Conservation (phyloP, 2,113 vertebrate genomes). For the Nettapus auritus region DNA sequence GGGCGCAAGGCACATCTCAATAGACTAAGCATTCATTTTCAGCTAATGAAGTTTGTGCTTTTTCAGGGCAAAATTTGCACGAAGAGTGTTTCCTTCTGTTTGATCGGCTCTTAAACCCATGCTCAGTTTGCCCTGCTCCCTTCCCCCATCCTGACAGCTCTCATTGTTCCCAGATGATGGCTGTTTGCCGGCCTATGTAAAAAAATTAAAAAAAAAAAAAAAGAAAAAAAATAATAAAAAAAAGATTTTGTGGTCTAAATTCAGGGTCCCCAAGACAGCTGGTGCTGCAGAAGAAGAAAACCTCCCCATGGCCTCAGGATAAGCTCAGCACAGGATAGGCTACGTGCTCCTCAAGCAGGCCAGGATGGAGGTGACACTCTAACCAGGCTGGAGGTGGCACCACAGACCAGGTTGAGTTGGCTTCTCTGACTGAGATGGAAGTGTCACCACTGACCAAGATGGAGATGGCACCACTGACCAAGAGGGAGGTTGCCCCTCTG, state of each 20-base stretch:
- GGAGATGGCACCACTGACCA: not conserved
- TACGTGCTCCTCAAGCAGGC: not conserved
- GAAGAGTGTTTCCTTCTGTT: not conserved
- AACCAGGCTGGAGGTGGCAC: not conserved
- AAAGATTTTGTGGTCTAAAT: not conserved
- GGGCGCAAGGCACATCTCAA: not conserved
- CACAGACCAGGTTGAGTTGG: not conserved
- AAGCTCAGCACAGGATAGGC: accelerated
- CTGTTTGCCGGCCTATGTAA: not conserved
- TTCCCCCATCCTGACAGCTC: constrained; percentile 42
- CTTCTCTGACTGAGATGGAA: not conserved
- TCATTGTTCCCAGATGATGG: constrained; percentile 60
- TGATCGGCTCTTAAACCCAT: accelerated
- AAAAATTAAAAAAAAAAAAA: not conserved
- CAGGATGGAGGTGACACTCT: not conserved
- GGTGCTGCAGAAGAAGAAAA: not conserved
- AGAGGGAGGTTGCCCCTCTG: not conserved
- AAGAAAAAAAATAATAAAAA: no score
- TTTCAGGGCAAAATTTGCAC: not conserved
- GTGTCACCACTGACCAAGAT: not conserved
- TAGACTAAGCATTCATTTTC: not conserved
- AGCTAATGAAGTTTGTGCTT: not conserved
- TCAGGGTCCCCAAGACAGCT: not conserved
- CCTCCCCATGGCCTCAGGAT: accelerated
- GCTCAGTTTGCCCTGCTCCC: not conserved